A percentile compares a stretch with the other conserved stretches of the same genome.
Conservation (phyloP, 2,113 vertebrate species). For the Stictonetta naevosa region DNA sequence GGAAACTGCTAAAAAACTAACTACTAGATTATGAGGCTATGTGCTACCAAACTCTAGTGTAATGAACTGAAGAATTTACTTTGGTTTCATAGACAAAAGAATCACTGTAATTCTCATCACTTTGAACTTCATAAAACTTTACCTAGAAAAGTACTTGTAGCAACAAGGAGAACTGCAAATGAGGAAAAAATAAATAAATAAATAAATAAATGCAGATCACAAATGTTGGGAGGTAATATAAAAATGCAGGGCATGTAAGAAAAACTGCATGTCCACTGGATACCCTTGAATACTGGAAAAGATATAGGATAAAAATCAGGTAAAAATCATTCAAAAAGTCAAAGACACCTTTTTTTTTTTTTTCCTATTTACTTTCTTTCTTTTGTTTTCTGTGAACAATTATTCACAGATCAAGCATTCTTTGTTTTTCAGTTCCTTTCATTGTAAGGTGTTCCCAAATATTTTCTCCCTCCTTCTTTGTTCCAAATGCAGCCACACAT, state of each 20-base stretch:
- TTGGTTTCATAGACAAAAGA: neutral
- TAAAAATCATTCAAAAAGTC: no score
- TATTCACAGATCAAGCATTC: neutral
- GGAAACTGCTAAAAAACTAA: neutral
- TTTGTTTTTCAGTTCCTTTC: neutral
- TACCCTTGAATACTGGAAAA: neutral
- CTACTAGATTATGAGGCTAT: neutral
- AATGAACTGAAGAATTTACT: neutral
- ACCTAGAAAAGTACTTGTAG: neutral
- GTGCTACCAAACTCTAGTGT: rapidly evolving
- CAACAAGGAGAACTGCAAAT: neutral
- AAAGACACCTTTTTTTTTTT: no score
- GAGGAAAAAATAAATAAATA: neutral
- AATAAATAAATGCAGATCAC: no score
- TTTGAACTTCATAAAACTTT: neutral
- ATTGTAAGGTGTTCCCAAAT: neutral
- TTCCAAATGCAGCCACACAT: neutral
- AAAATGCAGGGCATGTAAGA: neutral
- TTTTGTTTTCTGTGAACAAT: rapidly evolving
- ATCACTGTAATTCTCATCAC: neutral
- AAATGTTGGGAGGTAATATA: no score
- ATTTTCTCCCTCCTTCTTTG: neutral
- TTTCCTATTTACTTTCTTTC: rapidly evolving
- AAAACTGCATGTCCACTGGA: neutral
- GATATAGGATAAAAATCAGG: neutral